These are phyloP conservation scores for Pelusios castaneus DNA, from an alignment of 2,113 vertebrate genomes.

Conservation along the genomic window DNA sequence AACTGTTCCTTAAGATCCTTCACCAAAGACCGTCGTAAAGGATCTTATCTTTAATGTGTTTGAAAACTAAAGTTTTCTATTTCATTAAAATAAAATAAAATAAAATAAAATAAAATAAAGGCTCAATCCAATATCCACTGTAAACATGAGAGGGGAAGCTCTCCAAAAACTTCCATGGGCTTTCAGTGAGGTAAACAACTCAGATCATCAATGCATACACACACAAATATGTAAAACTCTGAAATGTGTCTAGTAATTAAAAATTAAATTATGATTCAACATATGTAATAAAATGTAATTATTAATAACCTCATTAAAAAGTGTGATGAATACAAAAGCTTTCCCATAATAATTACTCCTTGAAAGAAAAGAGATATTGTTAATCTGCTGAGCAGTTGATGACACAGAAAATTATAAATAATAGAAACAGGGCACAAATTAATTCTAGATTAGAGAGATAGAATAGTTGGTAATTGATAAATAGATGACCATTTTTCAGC, in stretches of 20 bases:
- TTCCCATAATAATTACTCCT: constrained; percentile 52
- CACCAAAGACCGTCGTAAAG: not conserved
- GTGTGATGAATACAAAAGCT: constrained; percentile 66
- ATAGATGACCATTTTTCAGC: constrained; percentile 35
- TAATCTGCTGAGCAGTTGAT: constrained; percentile 64
- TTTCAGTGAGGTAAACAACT: constrained; percentile 24
- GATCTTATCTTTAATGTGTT: not conserved
- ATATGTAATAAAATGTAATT: constrained; percentile 58
- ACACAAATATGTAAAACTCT: constrained; percentile 33
- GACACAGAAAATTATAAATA: constrained; percentile 73
- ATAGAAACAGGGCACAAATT: constrained; percentile 63
- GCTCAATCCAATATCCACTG: not conserved
- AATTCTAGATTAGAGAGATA: constrained; percentile 64
- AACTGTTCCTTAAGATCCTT: not conserved
- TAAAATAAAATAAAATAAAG: not conserved
- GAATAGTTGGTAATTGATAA: constrained; percentile 54
- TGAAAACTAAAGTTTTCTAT: too few relatives aligned
- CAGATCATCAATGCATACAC: not conserved
- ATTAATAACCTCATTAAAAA: constrained; percentile 72
- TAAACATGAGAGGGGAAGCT: not conserved
- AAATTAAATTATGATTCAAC: constrained; percentile 60
- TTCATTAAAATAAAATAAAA: too few relatives aligned
- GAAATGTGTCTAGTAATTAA: constrained; percentile 54
- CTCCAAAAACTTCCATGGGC: not conserved
- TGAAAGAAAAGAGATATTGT: constrained; percentile 45